A percentile compares a stretch with the other conserved stretches of the same genome.
Conservation (phyloP, 2,888 invertebrate genomes). For the Apocheima hispidaria region DNA sequence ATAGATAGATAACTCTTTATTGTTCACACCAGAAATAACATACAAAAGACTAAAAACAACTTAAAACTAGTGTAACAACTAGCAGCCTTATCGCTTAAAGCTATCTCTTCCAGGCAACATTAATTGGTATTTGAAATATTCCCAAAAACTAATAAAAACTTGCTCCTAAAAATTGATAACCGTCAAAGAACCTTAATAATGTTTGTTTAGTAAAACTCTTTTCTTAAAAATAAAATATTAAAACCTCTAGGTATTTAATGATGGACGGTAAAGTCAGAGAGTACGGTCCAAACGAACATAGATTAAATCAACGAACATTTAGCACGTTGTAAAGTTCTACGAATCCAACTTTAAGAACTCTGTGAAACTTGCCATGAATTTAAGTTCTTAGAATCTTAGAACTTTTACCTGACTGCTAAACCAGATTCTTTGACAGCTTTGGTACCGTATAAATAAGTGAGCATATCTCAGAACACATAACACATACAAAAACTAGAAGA, state of each 20-base stretch:
- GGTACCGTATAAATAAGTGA: conserved; percentile 16
- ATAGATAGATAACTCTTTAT: too few species aligned
- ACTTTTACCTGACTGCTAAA: conserved; percentile 32
- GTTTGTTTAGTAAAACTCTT: too few species aligned
- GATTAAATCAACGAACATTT: conserved; percentile 28
- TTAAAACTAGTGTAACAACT: too few species aligned
- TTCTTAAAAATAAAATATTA: neutral
- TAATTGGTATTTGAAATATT: too few species aligned
- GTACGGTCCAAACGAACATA: neutral
- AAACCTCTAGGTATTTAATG: neutral
- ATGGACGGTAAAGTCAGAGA: neutral
- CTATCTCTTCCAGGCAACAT: too few species aligned
- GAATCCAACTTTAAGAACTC: conserved; percentile 22
- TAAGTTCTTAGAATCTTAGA: conserved; percentile 28
- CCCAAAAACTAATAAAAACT: too few species aligned
- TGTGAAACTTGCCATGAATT: conserved; percentile 14
- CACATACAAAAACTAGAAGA: too few species aligned
- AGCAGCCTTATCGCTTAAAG: too few species aligned
- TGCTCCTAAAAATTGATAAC: too few species aligned
- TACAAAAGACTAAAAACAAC: too few species aligned
- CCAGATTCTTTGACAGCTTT: conserved; percentile 22
- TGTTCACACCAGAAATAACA: too few species aligned
- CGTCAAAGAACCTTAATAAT: too few species aligned
- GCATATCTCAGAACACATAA: conserved; percentile 8
- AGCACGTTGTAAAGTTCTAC: conserved; percentile 22